phyloP scores from a whole-genome alignment of 1,140 invertebrate species.

The Oryctes rhinoceros region DNA sequence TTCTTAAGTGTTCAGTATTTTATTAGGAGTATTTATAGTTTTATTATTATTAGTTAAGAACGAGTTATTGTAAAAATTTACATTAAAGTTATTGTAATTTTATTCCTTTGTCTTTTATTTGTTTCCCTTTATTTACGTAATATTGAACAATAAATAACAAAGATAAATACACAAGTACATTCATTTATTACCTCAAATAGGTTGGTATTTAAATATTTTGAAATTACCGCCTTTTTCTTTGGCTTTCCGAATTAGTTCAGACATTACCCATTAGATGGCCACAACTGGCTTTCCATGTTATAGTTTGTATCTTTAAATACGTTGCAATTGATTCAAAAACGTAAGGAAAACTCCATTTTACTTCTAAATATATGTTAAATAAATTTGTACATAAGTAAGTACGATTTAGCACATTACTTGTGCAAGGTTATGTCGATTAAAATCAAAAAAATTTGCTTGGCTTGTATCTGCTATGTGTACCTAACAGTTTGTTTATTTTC shows the following conservation, averaged over 20 bases:
- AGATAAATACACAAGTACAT: neutral
- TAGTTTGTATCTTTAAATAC: neutral
- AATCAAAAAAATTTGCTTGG: neutral
- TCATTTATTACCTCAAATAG: neutral
- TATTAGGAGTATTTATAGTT: slow-evolving; percentile 28
- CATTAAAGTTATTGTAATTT: slow-evolving; percentile 25
- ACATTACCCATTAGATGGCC: neutral
- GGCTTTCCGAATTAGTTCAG: neutral
- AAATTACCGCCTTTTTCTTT: neutral
- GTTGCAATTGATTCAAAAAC: neutral
- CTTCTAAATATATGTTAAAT: neutral
- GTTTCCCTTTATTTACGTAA: too few species aligned
- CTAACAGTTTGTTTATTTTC: neutral
- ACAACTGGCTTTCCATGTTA: neutral
- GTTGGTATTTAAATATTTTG: neutral
- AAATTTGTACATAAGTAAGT: neutral
- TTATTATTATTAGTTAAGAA: neutral
- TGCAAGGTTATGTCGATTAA: neutral
- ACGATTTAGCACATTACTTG: neutral
- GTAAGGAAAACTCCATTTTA: neutral
- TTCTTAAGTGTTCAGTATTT: slow-evolving; percentile 29
- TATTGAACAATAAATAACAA: neutral
- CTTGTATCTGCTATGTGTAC: neutral
- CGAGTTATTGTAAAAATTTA: slow-evolving; percentile 22
- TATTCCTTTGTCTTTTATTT: neutral